These are phyloP conservation scores for Dryobota labecula DNA, from an alignment of 2,888 invertebrate species.

Conservation along the genomic window DNA sequence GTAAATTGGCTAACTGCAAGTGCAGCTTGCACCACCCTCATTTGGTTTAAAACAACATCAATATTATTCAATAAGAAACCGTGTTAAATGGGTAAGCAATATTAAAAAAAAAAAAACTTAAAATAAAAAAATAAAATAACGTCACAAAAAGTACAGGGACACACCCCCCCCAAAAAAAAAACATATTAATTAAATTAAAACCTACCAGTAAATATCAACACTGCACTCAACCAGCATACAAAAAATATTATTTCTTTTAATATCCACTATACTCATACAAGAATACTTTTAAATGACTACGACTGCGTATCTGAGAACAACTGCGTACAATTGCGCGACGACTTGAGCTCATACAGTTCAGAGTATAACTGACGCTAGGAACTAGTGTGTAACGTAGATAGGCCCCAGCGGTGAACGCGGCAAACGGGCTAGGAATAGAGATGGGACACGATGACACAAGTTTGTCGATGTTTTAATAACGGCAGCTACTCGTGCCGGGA, in stretches of 20 bases:
- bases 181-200: slow-evolving; percentile 1
- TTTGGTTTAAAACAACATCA: background rate
- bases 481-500: background rate
- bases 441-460: slow-evolving; percentile 34
- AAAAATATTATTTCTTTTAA: background rate
- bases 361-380: slow-evolving; percentile 27
- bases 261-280: slow-evolving; percentile 19
- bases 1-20: background rate
- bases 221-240: slow-evolving; percentile 33
- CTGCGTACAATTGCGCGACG: slow-evolving; percentile 10
- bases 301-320: slow-evolving; percentile 4
- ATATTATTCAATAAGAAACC: background rate
- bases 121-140: too few species aligned
- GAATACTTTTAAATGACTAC: slow-evolving; percentile 5
- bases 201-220: slow-evolving; percentile 44
- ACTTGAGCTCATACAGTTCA: slow-evolving; percentile 4
- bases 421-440: slow-evolving; percentile 35
- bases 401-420: slow-evolving; percentile 26
- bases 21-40: background rate
- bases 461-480: slow-evolving; percentile 25
- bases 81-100: too few species aligned
- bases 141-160: background rate
- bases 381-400: slow-evolving; percentile 24
- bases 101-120: background rate
- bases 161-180: slow-evolving; percentile 2